These are phyloP conservation scores for Dicrostonyx torquatus DNA, from an alignment of 2,797 vertebrate genomes.

Conservation along the genomic window DNA sequence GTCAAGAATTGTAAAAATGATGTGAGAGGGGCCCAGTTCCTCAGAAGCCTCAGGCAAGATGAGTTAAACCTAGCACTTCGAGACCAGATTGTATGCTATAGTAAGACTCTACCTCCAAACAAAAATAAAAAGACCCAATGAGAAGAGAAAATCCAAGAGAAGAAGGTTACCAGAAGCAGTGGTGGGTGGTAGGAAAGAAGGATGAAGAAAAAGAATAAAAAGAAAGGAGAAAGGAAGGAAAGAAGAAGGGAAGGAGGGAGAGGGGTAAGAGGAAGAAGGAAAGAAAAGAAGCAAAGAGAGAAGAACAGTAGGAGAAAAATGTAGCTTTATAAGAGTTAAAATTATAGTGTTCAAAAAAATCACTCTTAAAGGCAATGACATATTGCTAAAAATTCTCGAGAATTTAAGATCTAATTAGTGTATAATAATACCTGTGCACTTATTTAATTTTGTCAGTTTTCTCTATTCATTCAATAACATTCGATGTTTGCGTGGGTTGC, in stretches of 20 bases:
- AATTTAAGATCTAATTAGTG: not conserved
- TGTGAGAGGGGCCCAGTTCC: not conserved
- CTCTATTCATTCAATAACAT: not conserved
- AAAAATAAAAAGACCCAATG: not conserved
- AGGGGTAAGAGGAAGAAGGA: too few species aligned
- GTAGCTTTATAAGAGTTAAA: not conserved
- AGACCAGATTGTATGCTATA: not conserved
- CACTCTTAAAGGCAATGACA: not conserved
- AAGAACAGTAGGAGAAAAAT: not conserved
- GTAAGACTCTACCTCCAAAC: not conserved
- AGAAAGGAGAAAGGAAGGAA: not conserved
- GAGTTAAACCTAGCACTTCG: not conserved
- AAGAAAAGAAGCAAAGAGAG: not conserved
- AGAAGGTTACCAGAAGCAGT: not conserved
- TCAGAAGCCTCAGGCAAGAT: not conserved
- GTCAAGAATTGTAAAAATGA: not conserved
- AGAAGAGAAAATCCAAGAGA: not conserved
- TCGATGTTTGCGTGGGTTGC: not conserved
- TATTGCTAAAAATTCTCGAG: not conserved
- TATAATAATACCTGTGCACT: not conserved
- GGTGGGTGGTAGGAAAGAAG: too few species aligned
- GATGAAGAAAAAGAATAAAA: not conserved
- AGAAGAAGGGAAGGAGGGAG: accelerated
- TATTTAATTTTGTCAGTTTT: not conserved
- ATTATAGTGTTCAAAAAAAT: not conserved